Evolutionary conservation across 2,113 vertebrate species (phyloP), one percentile per base, ranked within the genome.

Genomic region (Lonchura striata): DNA sequence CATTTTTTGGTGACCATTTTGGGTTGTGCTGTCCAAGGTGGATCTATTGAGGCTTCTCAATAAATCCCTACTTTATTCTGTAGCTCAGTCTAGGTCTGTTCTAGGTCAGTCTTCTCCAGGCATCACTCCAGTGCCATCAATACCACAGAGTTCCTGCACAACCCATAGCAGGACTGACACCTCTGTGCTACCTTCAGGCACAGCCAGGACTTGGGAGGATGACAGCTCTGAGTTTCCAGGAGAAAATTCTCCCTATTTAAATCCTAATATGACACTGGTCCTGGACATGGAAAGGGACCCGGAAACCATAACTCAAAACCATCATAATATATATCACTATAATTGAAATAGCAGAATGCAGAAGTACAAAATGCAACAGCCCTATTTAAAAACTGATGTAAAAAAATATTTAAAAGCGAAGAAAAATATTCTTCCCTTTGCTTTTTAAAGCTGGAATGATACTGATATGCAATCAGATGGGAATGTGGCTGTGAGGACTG

Each of bases 161-260:
- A 4, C 30, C 50, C 59, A 5, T 0, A 2, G 39, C 39, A 37
- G 8, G 2, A 27, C 17, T 0, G 10, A 21, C 60, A 37, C 16
- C 53, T 12, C 46, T 0, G 37, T 1, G 53, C 2, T 37, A 22
- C 39, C 47, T 6, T 2, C 4, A 28, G 60, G 24, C 15, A 11
- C 23, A 14, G 68, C 33, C 28, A 19, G 37, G 7, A 8, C 7
- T 3, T 3, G 42, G 14, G 31, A 35, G 68, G 53, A 10, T 22
- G 64, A 15, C 22, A 39, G 16, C 42, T 8, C 20, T 4, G 49
- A 63, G 44, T 4, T 33, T 20, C 20, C 69, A 66, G 20, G 44
- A 54, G 52, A 30, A 49, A 66, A n/a, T 20, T 7, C 65, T 25
- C 27, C 13, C 30, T 9, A 5, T 30, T 39, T 23, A 42, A 82